A percentile compares a stretch with the other conserved stretches of the same genome.
Evolutionary conservation across 2,888 invertebrate species (phyloP).

Genomic region (Timema cristinae): DNA sequence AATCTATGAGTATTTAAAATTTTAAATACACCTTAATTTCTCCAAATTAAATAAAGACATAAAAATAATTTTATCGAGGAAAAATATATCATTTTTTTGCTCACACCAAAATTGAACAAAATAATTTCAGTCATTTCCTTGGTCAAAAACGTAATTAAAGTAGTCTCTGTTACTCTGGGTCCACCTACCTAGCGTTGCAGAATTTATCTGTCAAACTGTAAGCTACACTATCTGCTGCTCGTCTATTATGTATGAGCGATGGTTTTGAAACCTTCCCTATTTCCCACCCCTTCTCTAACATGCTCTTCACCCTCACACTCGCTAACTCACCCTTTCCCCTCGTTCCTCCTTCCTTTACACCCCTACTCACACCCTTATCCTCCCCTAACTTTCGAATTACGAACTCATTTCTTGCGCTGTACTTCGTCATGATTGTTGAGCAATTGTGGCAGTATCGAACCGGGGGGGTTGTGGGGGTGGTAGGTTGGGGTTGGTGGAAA

Average conservation of each 20-base stretch:
- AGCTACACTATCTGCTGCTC: constrained; percentile 18
- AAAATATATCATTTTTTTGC: too few species aligned
- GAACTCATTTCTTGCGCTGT: constrained; percentile 11
- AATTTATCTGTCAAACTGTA: constrained; percentile 12
- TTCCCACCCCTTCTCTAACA: constrained; percentile 17
- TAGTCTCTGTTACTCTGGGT: not conserved
- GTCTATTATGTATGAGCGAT: constrained; percentile 26
- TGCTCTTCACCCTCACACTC: constrained; percentile 17
- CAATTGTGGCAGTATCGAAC: constrained; percentile 16
- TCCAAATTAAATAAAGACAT: too few species aligned
- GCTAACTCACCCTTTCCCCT: constrained; percentile 4
- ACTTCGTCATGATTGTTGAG: constrained; percentile 14
- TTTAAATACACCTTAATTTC: too few species aligned
- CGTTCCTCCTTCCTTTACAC: not conserved
- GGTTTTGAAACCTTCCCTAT: constrained; percentile 21
- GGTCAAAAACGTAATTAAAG: too few species aligned
- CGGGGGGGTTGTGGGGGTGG: not conserved
- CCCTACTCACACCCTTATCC: too few species aligned
- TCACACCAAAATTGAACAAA: too few species aligned
- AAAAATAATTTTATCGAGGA: too few species aligned
- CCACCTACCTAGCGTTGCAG: constrained; percentile 10
- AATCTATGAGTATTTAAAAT: too few species aligned
- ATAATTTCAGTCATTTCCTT: too few species aligned
- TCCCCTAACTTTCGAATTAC: not conserved
- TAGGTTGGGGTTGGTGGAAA: too few species aligned